These are phyloP conservation scores for Zeus faber DNA, from an alignment of 2,113 vertebrate genomes.

Conservation along the genomic window DNA sequence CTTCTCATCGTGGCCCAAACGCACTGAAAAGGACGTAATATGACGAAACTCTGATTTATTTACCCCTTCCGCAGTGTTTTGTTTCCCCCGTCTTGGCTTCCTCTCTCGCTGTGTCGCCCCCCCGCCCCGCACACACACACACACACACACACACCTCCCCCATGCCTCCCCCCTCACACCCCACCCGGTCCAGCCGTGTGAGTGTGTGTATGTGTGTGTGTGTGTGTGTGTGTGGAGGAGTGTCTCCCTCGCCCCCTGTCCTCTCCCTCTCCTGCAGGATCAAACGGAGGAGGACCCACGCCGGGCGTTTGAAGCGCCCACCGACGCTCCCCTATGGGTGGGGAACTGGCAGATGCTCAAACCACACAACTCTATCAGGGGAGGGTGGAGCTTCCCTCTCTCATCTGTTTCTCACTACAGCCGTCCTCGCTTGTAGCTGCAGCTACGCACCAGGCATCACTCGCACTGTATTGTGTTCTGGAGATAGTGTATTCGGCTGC, in stretches of 20 bases:
- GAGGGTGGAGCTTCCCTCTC: constrained; percentile 57
- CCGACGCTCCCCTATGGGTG: constrained; percentile 71
- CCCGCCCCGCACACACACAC: too few species aligned
- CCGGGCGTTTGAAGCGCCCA: constrained; percentile 74
- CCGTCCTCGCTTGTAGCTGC: constrained; percentile 48
- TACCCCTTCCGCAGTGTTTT: too few species aligned
- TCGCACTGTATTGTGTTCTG: too few species aligned
- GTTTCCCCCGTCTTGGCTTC: neutral
- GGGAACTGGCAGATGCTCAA: constrained; percentile 75
- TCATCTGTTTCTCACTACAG: constrained; percentile 62
- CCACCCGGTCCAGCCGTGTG: constrained; percentile 57
- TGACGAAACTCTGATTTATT: too few species aligned
- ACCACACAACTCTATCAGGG: constrained; percentile 63
- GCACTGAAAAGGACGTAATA: too few species aligned
- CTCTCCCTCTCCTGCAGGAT: constrained; percentile 71
- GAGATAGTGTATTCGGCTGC: too few species aligned
- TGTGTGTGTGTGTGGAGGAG: too few species aligned
- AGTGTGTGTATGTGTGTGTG: too few species aligned
- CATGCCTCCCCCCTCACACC: constrained; percentile 30
- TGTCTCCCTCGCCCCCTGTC: constrained; percentile 58
- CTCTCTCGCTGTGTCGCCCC: neutral
- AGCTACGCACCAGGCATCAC: constrained; percentile 29
- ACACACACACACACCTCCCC: constrained; percentile 6
- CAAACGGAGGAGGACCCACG: constrained; percentile 72
- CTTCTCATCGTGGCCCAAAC: too few species aligned